Percentiles rank a stretch among this genome's conserved stretches.
These are phyloP conservation scores for Oryzias curvinotus DNA, from an alignment of 2,113 vertebrate genomes.

Conservation along the genomic window DNA sequence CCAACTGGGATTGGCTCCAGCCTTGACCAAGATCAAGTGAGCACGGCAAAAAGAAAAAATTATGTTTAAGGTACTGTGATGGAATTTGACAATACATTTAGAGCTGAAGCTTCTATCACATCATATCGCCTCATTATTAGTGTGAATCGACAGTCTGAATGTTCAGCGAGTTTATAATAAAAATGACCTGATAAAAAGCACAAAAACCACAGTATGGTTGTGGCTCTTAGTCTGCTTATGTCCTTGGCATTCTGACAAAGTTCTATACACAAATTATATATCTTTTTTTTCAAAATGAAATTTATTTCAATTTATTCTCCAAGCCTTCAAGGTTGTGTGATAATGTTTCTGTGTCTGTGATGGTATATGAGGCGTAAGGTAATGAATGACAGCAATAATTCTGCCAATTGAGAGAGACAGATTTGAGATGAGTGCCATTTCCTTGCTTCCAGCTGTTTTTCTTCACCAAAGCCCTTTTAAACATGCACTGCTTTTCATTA, in stretches of 20 bases:
- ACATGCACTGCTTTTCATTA: neutral
- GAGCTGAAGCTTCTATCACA: too few species aligned
- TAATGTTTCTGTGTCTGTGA: neutral
- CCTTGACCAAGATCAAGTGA: too few species aligned
- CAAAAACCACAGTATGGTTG: constrained; percentile 5
- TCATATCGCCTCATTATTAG: too few species aligned
- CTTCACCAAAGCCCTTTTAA: neutral
- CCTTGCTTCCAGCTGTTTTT: constrained; percentile 30
- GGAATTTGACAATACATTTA: too few species aligned
- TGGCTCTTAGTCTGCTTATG: neutral
- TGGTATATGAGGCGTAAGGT: constrained; percentile 20
- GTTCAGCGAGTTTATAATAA: neutral
- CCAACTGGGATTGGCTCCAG: too few species aligned
- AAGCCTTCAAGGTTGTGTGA: constrained; percentile 17
- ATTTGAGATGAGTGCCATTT: constrained; percentile 39
- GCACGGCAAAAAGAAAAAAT: too few species aligned
- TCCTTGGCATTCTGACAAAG: constrained; percentile 25
- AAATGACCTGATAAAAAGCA: neutral
- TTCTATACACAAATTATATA: constrained; percentile 23
- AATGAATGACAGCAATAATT: constrained; percentile 61
- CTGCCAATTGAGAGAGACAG: constrained; percentile 61
- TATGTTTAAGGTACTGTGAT: too few species aligned
- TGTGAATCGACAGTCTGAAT: too few species aligned
- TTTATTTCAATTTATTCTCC: constrained; percentile 38
- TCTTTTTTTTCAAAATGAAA: constrained; percentile 8